A percentile compares a stretch with the other conserved stretches of the same genome.
Conservation (phyloP, 2,888 invertebrate genomes). For the Erebia aethiops region DNA sequence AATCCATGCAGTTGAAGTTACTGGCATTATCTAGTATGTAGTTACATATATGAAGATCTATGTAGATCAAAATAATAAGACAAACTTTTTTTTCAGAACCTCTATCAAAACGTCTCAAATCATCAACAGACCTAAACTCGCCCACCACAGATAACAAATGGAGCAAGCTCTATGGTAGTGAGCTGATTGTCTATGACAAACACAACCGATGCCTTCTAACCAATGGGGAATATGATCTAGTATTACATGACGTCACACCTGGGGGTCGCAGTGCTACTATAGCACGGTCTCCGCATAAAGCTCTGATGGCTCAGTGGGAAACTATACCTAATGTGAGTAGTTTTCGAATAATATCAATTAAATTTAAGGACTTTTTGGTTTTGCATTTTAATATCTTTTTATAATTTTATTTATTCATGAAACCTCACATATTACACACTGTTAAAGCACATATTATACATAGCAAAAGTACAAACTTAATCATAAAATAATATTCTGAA, state of each 20-base stretch:
- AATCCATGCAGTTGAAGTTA: no score
- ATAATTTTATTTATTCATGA: no score
- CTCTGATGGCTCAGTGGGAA: slow-evolving; percentile 83
- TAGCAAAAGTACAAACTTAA: no score
- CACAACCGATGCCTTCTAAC: slow-evolving; percentile 92
- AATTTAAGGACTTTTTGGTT: no score
- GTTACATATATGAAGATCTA: not conserved
- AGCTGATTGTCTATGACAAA: slow-evolving; percentile 95
- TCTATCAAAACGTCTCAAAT: slow-evolving; percentile 87
- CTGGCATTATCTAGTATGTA: no score
- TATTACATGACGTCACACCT: slow-evolving; percentile 90
- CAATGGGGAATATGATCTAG: slow-evolving; percentile 95
- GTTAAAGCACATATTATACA: no score
- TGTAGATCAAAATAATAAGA: not conserved
- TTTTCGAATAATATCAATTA: not conserved
- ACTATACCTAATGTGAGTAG: slow-evolving; percentile 82
- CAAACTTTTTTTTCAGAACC: slow-evolving; percentile 77
- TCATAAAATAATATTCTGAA: no score
- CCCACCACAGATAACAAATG: slow-evolving; percentile 69
- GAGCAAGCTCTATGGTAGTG: slow-evolving; percentile 87
- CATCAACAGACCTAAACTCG: slow-evolving; percentile 70
- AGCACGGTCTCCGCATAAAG: slow-evolving; percentile 76
- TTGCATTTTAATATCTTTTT: no score
- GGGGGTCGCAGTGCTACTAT: slow-evolving; percentile 80
- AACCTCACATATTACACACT: no score